Base-by-base conservation (phyloP, 2,113 vertebrate species). In the Laterallus jamaicensis region DNA sequence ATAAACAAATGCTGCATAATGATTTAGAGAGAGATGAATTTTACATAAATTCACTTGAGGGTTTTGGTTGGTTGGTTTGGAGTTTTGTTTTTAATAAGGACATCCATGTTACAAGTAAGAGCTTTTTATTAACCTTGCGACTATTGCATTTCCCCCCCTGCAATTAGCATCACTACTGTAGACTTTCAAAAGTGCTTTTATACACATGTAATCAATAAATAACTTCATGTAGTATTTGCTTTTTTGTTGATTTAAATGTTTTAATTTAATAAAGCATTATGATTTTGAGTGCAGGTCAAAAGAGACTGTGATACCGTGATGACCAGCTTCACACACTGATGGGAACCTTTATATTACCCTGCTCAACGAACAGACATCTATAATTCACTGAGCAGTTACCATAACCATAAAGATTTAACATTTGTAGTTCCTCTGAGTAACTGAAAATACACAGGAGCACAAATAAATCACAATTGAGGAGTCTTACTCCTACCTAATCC, bases 311-410 rank as follows among this genome's bases (percentile, higher is more conserved):
- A 32, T 92, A 76, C 93, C 89, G 47, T 90, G 64, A 95, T 49
- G 16, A 16, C 54, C 32, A 77, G 52, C 14, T 20, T 91, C 86
- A 47, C 39, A 58, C 14, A 59, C 52, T 70, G 68, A 68, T 94
- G 68, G 20, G 55, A 94, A 76, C 35, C 68, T 74, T 62, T 90
- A 74, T 88, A 77, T 84, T 93, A 67, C 21, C 70, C 15, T 70
- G 15, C 21, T 40, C 49, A 93, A 25, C 18, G 25, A 82, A 50
- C 21, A 82, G 25, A 84, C 77, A 94, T 94, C 67, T 88, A 79
- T 86, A 92, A 93, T 96, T 92, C 64, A 96, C 47, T 59, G 20
- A 44, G 42, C 35, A 93, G 85, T 90, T 94, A 75, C 83, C 70
- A 94, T 87, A 83, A 91, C 56, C 64, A 52, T 68, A 94, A 94